Base-by-base conservation (phyloP, 2,113 vertebrate genomes). In the Hippocampus guttulatus region DNA sequence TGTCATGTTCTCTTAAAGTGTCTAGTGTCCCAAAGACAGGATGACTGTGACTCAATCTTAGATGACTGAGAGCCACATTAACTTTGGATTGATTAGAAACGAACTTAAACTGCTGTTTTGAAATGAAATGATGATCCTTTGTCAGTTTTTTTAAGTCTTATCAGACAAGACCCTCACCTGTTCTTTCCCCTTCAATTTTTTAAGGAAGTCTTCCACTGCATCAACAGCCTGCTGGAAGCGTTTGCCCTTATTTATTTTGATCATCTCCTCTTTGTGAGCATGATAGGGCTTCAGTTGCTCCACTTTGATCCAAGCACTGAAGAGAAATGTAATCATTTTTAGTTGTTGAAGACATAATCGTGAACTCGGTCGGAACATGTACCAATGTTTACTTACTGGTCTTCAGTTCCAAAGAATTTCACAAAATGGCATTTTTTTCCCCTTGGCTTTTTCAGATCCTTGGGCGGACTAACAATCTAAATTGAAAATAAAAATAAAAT, bases 341-440 rank as follows among this genome's bases (percentile, higher is more conserved):
- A 6, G 14, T 27, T 20, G 10, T 47, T 20, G 5, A 2, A 27
- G 12, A 51, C 16, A 20, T 16, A 12, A 58, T 12, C 14, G 55
- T 4, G 2, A 21, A 4, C 3, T 9, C 2, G 2, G 4, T 49
- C 2, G 2, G 6, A 71, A 7, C 30, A 23, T 5, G 21, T 5
- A 2, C 0, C 1, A 27, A 5, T 14, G 18, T 30, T 41, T 61
- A 95, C 97, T 93, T 90, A 99, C 97, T 99, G 97, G 89, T 99
- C 97, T 93, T 99, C 97, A 71, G 97, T 99, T 88, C 97, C 97
- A 91, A 99, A 99, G 91, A 98, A 98, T 85, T 99, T 99, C 68
- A 98, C 97, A 87, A 99, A 99, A 89, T 98, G 97, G 87, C 96
- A 98, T 91, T 98, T 98, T 84, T 99, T 99, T 64, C 97, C 97